Percentiles rank a stretch among this genome's conserved stretches.
phyloP scores from a whole-genome alignment of 2,797 vertebrate species.

The Brotula barbata region DNA sequence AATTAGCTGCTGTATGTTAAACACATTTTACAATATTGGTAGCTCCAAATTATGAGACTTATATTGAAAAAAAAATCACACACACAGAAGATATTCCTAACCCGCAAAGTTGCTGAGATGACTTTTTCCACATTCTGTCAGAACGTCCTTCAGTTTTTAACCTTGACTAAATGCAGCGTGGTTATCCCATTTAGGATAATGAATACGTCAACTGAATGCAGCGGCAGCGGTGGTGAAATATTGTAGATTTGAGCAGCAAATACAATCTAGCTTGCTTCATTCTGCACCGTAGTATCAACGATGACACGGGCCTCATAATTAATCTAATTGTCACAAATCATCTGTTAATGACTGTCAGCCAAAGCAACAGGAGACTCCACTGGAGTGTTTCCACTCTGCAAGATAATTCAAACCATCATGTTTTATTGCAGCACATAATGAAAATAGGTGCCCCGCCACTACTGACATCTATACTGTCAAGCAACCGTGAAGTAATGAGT shows the following conservation, averaged over 20 bases:
- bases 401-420: conserved; percentile 26
- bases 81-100: no score
- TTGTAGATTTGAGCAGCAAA: background rate
- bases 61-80: background rate
- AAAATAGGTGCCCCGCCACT: conserved; percentile 14
- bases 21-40: background rate
- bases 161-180: conserved; percentile 4
- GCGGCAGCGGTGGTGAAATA: no score
- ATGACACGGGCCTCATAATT: background rate
- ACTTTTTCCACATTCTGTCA: conserved; percentile 35
- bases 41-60: background rate
- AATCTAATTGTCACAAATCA: background rate
- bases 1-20: background rate
- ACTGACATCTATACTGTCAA: conserved; percentile 38
- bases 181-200: conserved; percentile 25
- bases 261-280: background rate
- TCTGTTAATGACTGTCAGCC: background rate
- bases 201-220: no score
- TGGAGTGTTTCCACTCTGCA: conserved; percentile 10
- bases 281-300: background rate
- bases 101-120: conserved; percentile 37
- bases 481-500: conserved; percentile 36
- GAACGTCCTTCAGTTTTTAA: conserved; percentile 46
- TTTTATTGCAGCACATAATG: conserved; percentile 18
- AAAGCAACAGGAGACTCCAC: background rate